Evolutionary conservation across 1,140 invertebrate species (phyloP), one percentile per base, ranked within the genome.

Genomic region (Drosophila tristis): DNA sequence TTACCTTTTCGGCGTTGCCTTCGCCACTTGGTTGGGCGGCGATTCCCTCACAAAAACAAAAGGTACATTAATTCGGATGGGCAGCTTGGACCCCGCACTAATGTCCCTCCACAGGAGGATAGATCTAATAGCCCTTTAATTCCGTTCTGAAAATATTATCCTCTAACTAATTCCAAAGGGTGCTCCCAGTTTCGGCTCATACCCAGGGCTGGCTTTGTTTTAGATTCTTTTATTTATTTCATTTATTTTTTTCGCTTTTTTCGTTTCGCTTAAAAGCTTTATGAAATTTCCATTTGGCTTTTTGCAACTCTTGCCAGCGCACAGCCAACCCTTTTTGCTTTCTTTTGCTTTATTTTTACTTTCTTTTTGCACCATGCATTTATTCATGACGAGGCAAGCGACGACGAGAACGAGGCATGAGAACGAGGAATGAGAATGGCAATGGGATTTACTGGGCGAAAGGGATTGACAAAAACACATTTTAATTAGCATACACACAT

Each of bases 221-320:
- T 72, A 68, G 44, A 8, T 50, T 48, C 53, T 72, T 72, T 70
- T 66, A 67, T 53, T 72, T 60, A 61, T 72, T 72, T 60, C 35
- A 6, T 16, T 31, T 9, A 3, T 39, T 39, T 39, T 39, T 11
- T 50, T 50, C 16, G 9, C 39, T 53, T 49, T 31, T 47, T 56
- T 48, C 35, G 7, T 42, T 72, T 74, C 50, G 48, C 48, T 66
- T 75, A 59, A 65, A 61, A 56, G 53, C 64, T 70, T 70, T 77
- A 70, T 77, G 49, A 70, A 77, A 76, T 63, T 77, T 77, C 45
- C 45, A 77, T 58, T 77, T 60, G 64, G 74, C 64, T 70, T 70
- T 70, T 70, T 70, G 35, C 66, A 70, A 57, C 66, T 70, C 63
- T 68, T 51, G 39, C 29, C 39, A 6, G 29, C 7, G 29, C 29